Evolutionary conservation across 2,797 vertebrate genomes (phyloP).

Genomic region (Eulemur rubriventer): DNA sequence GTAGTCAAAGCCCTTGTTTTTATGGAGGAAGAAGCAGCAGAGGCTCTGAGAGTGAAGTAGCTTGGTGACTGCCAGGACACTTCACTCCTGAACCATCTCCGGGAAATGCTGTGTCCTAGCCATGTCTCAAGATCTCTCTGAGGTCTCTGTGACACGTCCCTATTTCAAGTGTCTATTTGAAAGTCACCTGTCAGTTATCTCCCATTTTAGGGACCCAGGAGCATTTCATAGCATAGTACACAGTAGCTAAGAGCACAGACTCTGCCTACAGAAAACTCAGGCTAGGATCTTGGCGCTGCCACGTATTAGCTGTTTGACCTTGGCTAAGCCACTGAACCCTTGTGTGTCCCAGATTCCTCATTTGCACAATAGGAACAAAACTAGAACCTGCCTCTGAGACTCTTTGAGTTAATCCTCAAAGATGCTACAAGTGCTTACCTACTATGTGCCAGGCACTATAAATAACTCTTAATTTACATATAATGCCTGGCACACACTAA

Average conservation of each 20-base stretch:
- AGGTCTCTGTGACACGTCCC: not conserved
- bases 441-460: not conserved
- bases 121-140: not conserved
- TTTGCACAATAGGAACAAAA: not conserved
- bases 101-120: not conserved
- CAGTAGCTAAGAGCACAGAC: not conserved
- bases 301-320: not conserved
- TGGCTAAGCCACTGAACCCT: not conserved
- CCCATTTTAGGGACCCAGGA: not conserved
- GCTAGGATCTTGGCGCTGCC: not conserved
- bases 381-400: not conserved
- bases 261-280: not conserved
- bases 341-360: not conserved
- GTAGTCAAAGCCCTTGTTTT: not conserved
- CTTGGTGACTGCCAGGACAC: too few species aligned
- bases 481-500: not conserved
- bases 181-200: not conserved
- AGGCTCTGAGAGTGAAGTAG: not conserved
- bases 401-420: not conserved
- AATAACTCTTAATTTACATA: not conserved
- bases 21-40: not conserved
- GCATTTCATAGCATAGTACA: not conserved
- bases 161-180: not conserved
- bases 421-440: not conserved
- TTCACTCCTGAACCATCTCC: not conserved